phyloP scores from a whole-genome alignment of 2,113 vertebrate species.

The Rhadina sibilatrix region DNA sequence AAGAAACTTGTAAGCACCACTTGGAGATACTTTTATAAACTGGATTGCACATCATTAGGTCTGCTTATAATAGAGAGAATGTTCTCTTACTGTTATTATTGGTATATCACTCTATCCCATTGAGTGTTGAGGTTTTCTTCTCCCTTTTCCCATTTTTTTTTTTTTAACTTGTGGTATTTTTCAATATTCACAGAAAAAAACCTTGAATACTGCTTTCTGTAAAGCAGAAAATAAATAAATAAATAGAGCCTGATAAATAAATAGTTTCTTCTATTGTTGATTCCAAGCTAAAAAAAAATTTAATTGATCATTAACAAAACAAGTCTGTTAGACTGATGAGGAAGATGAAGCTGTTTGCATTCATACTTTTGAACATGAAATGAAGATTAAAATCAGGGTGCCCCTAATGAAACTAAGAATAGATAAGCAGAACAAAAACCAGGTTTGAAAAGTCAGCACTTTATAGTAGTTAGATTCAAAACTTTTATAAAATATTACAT shows the following conservation, averaged over 20 bases:
- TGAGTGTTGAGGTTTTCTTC: neutral
- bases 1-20: slow-evolving; percentile 62
- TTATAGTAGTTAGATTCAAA: neutral
- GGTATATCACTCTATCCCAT: neutral
- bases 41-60: slow-evolving; percentile 55
- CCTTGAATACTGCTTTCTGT: neutral
- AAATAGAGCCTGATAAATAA: neutral
- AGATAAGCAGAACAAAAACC: neutral
- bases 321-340: neutral
- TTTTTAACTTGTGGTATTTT: neutral
- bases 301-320: neutral
- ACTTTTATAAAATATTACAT: neutral
- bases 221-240: neutral
- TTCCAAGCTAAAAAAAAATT: neutral
- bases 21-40: slow-evolving; percentile 62
- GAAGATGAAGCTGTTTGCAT: neutral
- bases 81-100: neutral
- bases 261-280: neutral
- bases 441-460: neutral
- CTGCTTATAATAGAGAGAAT: slow-evolving; percentile 23
- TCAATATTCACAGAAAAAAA: neutral
- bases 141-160: neutral
- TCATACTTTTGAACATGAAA: neutral
- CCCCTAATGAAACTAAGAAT: neutral
- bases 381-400: neutral